Evolutionary conservation across 2,113 vertebrate genomes (phyloP), one percentile per base, ranked within the genome.

Genomic region (Chlorodrepanis virens): DNA sequence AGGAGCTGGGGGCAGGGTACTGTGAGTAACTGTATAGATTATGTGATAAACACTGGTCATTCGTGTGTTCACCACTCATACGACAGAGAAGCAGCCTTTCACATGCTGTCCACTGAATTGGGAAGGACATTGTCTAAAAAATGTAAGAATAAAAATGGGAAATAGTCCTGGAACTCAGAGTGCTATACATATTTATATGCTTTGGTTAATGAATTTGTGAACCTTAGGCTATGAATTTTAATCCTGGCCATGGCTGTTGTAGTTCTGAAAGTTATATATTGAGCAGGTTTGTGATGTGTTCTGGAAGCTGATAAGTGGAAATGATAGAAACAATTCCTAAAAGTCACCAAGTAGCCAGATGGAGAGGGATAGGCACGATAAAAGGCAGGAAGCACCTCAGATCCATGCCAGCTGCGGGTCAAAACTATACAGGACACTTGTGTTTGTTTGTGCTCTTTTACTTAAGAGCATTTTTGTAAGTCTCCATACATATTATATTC

Each of bases 161-260:
- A 56, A 75, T 31, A 69, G 11, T 64, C 15, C 59, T 77, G 53
- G 63, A n/a, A 61, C 29, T 74, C 45, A 47, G 50, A 76, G 28
- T 19, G 6, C 2, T 28, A 85, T 71, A 22, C 42, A 72, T 93
- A 88, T 91, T 92, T 83, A 84, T 70, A 37, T 22, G 42, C 23
- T 71, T 93, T 93, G 45, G 17, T 87, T 96, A 95, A 96, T 90
- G 79, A 89, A 50, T 89, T 93, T 94, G 92, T 75, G 92, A 91
- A 86, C 89, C 67, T 88, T 70, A 84, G 84, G 47, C 59, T 84
- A 90, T 87, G 76, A 85, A 85, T 92, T 91, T 95, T 92, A 90
- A 89, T 72, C 29, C 49, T 96, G 59, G 40, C 53, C 68, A n/a
- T 33, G 60, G 33, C 14, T 90, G 42, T 44, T 75, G 25, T 24